phyloP scores from a whole-genome alignment of 2,113 vertebrate species.

The Hiodon alosoides region DNA sequence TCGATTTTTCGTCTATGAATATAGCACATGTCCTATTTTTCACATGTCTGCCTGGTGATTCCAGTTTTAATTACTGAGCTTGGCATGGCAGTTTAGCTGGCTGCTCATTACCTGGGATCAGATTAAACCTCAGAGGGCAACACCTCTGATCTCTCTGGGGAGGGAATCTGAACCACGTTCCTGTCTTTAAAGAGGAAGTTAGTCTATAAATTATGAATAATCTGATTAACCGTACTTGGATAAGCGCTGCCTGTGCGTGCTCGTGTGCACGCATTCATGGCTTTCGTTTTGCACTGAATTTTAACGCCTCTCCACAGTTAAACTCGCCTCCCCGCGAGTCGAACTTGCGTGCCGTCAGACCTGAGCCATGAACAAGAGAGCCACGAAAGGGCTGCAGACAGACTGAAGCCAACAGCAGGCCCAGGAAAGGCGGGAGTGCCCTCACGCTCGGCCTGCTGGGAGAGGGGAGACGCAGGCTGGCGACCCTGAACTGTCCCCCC shows the following conservation, averaged over 20 bases:
- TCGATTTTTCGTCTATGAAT: neutral
- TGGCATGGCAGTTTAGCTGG: constrained; percentile 4
- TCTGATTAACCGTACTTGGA: neutral
- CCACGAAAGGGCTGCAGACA: too few relatives aligned
- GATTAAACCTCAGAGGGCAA: neutral
- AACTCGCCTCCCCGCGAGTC: too few relatives aligned
- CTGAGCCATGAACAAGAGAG: neutral
- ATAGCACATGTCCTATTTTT: neutral
- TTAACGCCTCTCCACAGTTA: too few relatives aligned
- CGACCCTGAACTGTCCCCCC: neutral
- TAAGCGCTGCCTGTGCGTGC: too few relatives aligned
- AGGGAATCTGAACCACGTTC: constrained; percentile 4
- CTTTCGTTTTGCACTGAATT: neutral
- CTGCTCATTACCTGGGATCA: neutral
- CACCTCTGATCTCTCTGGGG: constrained; percentile 9
- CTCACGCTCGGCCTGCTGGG: neutral
- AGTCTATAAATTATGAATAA: constrained; percentile 1
- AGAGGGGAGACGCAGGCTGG: neutral
- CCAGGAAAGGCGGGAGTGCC: neutral
- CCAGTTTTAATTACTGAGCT: constrained; percentile 9
- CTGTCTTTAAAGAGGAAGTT: constrained; percentile 2
- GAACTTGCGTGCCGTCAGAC: neutral
- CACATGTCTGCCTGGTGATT: neutral
- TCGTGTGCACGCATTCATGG: neutral
- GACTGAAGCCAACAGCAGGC: too few relatives aligned